Evolutionary conservation across 2,113 vertebrate genomes (phyloP), one percentile per base, ranked within the genome.

Genomic region (Poecile atricapillus): DNA sequence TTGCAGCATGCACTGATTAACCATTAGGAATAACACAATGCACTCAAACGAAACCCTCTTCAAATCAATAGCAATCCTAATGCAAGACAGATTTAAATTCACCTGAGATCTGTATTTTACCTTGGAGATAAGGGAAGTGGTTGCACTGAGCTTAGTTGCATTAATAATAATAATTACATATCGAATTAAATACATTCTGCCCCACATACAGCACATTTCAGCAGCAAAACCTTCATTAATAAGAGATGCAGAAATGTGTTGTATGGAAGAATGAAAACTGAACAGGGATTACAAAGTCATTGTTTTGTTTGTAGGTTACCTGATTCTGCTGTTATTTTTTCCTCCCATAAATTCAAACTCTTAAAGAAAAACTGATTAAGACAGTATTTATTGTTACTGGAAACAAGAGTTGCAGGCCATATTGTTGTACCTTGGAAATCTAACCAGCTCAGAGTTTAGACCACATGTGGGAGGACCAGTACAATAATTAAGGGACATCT

Each of bases 1-100:
- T 27, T 68, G 41, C 41, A 89, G 67, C 70, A 68, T 23, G 22
- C 3, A 1, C 73, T 76, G 62, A 94, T 90, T 88, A 83, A 80
- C 83, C 41, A 64, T 70, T 71, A 85, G 68, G 20, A 68, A 19
- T 76, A 76, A 52, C 59, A 92, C 30, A 80, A 15, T 22, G 68
- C 52, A 53, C 52, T 86, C 71, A 68, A 39, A 92, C 1, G 3
- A 93, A 90, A 56, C 31, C 21, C 55, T 75, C 56, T 85, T 86
- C 75, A 86, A 93, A 95, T 94, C 92, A 88, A 88, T 80, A 93
- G 46, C 63, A 88, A 67, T 83, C 56, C 47, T 83, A 78, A 78
- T 37, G 60, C 59, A 86, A 70, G 79, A 81, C 24, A 37, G 69
- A 68, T 89, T 86, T 67, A 92, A 83, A 91, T 92, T 89, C 85